phyloP scores from a whole-genome alignment of 2,113 vertebrate species.

The Apistogramma diplotaenia region DNA sequence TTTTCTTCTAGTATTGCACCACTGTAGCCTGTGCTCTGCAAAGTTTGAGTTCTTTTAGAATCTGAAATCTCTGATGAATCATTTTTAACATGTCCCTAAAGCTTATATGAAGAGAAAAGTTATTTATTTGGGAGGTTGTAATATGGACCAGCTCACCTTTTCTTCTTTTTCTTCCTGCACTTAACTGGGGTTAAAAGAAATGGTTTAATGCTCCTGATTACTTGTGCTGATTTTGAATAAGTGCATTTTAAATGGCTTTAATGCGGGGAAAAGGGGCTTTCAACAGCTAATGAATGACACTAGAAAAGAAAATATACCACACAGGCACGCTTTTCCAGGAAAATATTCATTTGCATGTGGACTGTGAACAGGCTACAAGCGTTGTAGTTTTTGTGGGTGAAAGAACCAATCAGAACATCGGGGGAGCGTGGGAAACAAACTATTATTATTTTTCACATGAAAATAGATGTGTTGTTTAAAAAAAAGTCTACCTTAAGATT shows the following conservation, averaged over 20 bases:
- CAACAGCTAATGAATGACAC: neutral
- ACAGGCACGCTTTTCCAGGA: neutral
- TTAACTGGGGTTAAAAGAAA: neutral
- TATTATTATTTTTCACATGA: neutral
- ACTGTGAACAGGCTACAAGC: neutral
- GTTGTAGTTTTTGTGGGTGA: constrained; percentile 6
- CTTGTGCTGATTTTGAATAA: neutral
- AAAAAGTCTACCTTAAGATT: rapidly evolving
- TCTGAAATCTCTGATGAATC: neutral
- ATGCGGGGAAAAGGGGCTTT: neutral
- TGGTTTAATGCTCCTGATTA: neutral
- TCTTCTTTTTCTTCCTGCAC: neutral
- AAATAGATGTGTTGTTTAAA: too few relatives aligned
- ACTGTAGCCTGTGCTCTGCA: neutral
- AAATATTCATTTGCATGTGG: constrained; percentile 12
- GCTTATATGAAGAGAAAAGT: neutral
- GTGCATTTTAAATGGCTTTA: neutral
- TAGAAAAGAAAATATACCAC: neutral
- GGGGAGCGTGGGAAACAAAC: neutral
- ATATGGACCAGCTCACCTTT: neutral
- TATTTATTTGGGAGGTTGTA: neutral
- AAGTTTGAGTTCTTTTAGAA: neutral
- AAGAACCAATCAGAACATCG: neutral
- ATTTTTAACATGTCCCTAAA: neutral
- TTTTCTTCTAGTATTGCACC: neutral